These are phyloP conservation scores for Oryctes rhinoceros DNA, from an alignment of 1,140 invertebrate genomes.

Conservation along the genomic window DNA sequence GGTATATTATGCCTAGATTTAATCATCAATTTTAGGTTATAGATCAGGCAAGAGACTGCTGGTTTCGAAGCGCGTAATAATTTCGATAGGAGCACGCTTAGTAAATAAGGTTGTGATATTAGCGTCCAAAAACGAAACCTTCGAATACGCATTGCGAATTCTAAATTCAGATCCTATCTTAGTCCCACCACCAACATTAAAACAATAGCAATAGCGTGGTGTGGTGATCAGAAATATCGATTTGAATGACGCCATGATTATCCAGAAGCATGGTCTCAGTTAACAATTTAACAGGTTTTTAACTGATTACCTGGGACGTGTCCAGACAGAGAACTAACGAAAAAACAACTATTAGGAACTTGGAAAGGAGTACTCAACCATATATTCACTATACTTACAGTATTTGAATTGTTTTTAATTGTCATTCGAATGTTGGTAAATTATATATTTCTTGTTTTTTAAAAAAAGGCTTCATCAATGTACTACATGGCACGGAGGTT, in stretches of 20 bases:
- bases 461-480: too few species aligned
- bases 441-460: too few species aligned
- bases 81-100: not conserved
- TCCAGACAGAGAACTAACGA: too few species aligned
- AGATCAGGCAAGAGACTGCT: not conserved
- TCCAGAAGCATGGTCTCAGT: too few species aligned
- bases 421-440: too few species aligned
- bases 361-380: too few species aligned
- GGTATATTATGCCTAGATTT: not conserved
- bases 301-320: too few species aligned
- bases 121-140: not conserved
- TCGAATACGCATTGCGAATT: not conserved
- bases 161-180: not conserved
- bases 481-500: too few species aligned
- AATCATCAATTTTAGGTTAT: conserved; percentile 20
- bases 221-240: not conserved
- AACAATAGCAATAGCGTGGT: not conserved
- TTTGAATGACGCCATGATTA: not conserved
- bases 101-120: not conserved
- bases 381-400: too few species aligned
- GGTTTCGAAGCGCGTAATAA: not conserved
- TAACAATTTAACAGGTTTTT: too few species aligned
- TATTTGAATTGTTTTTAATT: too few species aligned
- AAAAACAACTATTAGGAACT: too few species aligned
- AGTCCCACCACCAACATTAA: not conserved